These are phyloP conservation scores for Strigamia transsilvanica DNA, from an alignment of 2,888 invertebrate species.

Conservation along the genomic window DNA sequence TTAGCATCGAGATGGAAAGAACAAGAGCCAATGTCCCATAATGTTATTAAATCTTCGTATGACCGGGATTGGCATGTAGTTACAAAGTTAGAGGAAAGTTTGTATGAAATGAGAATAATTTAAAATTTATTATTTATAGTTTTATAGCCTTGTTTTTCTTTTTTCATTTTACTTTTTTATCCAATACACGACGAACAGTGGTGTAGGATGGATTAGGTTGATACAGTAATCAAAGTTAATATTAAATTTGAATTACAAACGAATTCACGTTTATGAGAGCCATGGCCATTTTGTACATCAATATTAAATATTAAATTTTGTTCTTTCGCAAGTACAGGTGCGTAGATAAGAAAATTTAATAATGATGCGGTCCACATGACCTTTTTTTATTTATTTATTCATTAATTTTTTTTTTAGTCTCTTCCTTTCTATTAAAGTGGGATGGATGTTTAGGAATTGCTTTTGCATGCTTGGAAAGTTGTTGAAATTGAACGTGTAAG, in stretches of 20 bases:
- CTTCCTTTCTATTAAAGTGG: background rate
- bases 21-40: conserved; percentile 26
- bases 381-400: background rate
- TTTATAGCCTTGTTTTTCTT: conserved; percentile 1
- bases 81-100: conserved; percentile 30
- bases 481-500: conserved; percentile 36
- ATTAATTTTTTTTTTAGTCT: background rate
- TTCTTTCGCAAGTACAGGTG: background rate
- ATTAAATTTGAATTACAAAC: conserved; percentile 43
- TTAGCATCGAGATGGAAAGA: conserved; percentile 41
- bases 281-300: background rate
- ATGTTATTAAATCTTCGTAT: conserved; percentile 16
- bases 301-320: conserved; percentile 40
- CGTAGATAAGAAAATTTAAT: background rate
- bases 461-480: conserved; percentile 37
- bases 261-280: background rate
- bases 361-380: background rate
- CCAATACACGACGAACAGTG: background rate
- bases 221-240: background rate
- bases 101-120: background rate
- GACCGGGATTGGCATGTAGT: conserved; percentile 31
- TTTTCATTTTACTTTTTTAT: background rate
- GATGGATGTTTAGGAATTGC: conserved; percentile 21
- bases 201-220: conserved; percentile 7
- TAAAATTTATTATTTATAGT: background rate